These are phyloP conservation scores for Gastrophryne carolinensis DNA, from an alignment of 2,797 vertebrate species.

Conservation along the genomic window DNA sequence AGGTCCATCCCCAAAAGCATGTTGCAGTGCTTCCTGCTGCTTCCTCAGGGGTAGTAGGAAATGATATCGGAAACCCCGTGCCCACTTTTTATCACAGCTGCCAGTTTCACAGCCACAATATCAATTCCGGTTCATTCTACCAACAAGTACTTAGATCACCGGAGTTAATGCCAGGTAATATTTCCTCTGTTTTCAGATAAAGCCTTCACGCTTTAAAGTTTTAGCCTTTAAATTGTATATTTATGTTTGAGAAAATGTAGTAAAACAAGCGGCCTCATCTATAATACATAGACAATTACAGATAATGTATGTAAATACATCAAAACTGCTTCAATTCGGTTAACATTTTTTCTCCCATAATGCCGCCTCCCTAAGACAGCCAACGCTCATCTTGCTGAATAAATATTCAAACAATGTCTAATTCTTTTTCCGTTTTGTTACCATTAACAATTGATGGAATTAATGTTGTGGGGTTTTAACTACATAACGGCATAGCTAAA, in stretches of 20 bases:
- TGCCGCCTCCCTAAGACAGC: slow-evolving; percentile 70
- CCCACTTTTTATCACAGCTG: too few species aligned
- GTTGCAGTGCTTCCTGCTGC: too few species aligned
- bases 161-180: too few species aligned
- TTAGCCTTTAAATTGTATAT: too few species aligned
- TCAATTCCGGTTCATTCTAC: too few species aligned
- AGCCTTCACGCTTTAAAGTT: too few species aligned
- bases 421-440: slow-evolving; percentile 81
- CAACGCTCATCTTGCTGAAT: slow-evolving; percentile 71
- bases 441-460: slow-evolving; percentile 92
- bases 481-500: slow-evolving; percentile 74
- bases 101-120: too few species aligned
- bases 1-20: too few species aligned
- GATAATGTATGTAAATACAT: slow-evolving; percentile 69
- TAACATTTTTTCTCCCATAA: slow-evolving; percentile 61
- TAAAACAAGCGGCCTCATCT: slow-evolving; percentile 75
- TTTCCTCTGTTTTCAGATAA: background rate
- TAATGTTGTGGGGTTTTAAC: slow-evolving; percentile 79
- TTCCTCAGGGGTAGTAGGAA: too few species aligned
- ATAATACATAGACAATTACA: slow-evolving; percentile 72
- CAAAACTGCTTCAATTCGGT: slow-evolving; percentile 68
- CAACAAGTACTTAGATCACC: too few species aligned
- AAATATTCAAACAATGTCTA: slow-evolving; percentile 94
- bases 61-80: too few species aligned
- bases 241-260: slow-evolving; percentile 63